Base-by-base conservation (phyloP, 2,888 invertebrate genomes). In the Noctuana brunneofusca region DNA sequence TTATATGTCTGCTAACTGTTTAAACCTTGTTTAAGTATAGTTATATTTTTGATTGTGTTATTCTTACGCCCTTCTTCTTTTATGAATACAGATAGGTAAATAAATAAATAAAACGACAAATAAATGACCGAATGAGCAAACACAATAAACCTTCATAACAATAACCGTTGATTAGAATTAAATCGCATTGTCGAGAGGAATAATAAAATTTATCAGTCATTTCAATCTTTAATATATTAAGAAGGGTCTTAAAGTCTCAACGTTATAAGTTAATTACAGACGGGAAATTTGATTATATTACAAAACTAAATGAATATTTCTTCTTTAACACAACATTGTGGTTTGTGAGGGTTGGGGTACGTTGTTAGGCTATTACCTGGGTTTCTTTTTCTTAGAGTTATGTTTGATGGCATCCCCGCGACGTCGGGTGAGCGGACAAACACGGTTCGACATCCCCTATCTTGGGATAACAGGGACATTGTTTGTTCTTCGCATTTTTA, bases 121-220 rank as follows among this genome's bases (percentile, higher is more conserved):
- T 16, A 32, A 43, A 52, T 20, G 76, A 74, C 67, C 66, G 69
- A 74, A 72, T 69, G 70, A 76, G 72, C 72, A 78, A 83, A 83
- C 76, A 81, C 82, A 78, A 85, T 86, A 85, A 84, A 85, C 84
- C 79, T 79, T 68, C 71, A 72, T 80, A 80, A 86, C 87, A 88
- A 86, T 87, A 80, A 81, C 81, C 83, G 83, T 79, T 89, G 86
- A 89, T 89, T 86, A 83, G 86, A 90, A 89, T 87, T 81, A 87
- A 89, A 89, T 89, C 88, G 88, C 86, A 86, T 89, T 88, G 87
- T 89, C 73, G 74, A 76, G 77, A 76, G 71, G 69, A 80, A 80
- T 87, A 90, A 90, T 90, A 88, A 87, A 89, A 87, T 89, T 89
- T 89, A 89, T 90, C 87, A 80, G 76, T 84, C 80, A 86, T 87